These are phyloP conservation scores for Diaperis boleti DNA, from an alignment of 2,888 invertebrate genomes.

Conservation along the genomic window DNA sequence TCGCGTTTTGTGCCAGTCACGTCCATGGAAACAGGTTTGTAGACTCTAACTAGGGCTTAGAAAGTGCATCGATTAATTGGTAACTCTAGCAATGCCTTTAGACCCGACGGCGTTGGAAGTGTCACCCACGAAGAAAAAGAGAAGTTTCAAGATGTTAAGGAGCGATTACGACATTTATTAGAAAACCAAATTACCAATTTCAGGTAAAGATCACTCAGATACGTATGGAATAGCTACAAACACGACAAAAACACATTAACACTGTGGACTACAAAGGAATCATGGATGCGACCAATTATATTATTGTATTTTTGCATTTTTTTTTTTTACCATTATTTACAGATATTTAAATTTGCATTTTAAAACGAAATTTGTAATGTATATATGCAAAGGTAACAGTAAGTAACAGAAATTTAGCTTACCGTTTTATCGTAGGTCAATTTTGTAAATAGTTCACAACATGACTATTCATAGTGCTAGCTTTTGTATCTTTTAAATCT, in stretches of 20 bases:
- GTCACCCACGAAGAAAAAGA: constrained; percentile 98
- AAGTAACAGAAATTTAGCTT: constrained; percentile 34
- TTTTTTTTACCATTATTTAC: constrained; percentile 22
- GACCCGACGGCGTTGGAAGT: constrained; percentile 98
- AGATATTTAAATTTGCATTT: constrained; percentile 18
- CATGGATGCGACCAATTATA: constrained; percentile 11
- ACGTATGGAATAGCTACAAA: constrained; percentile 35
- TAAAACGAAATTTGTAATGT: constrained; percentile 10
- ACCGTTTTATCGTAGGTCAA: constrained; percentile 22
- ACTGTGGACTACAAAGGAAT: constrained; percentile 23
- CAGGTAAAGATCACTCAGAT: constrained; percentile 70
- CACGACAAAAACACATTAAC: constrained; percentile 39
- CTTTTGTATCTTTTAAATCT: constrained; percentile 27
- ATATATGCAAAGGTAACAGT: constrained; percentile 33
- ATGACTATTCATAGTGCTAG: constrained; percentile 30
- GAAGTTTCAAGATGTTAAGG: constrained; percentile 97
- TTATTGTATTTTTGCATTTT: constrained; percentile 9
- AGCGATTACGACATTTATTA: constrained; percentile 89
- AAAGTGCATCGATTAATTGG: constrained; percentile 61
- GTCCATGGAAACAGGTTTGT: constrained; percentile 97
- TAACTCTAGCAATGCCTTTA: constrained; percentile 69
- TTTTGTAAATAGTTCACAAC: constrained; percentile 33
- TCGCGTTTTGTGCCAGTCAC: constrained; percentile 99
- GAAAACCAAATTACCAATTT: constrained; percentile 99
- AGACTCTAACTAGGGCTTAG: constrained; percentile 53